Evolutionary conservation across 2,797 vertebrate species (phyloP), one percentile per base, ranked within the genome.

Genomic region (Anas capensis): DNA sequence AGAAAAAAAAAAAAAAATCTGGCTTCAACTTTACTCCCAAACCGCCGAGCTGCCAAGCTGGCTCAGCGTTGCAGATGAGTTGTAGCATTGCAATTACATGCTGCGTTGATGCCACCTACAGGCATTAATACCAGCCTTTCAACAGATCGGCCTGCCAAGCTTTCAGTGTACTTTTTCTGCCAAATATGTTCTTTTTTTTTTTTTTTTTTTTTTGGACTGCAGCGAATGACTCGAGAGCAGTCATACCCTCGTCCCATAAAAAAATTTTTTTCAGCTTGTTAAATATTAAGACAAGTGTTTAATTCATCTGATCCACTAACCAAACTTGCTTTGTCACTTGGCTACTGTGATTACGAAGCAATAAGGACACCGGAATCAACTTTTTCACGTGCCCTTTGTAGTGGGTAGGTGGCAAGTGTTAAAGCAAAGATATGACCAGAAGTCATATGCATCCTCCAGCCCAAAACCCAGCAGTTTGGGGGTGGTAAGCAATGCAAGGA

Each of bases 31-130:
- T 86, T 21, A 44, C 42, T 62, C 38, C 72, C 31, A 89, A 58
- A 34, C 66, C 14, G 12, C 38, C 6, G 4, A 77, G 54, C 84
- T 72, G 60, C 73, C 87, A 36, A 64, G 33, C 15, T 85, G 73
- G 36, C 16, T 3, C 61, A 56, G 9, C 6, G 19, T 4, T 24
- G 93, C 46, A 46, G 68, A n/a, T 18, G 15, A 65, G 1, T 2
- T 46, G 49, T 1, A 46, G 54, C 54, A 14, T 24, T 29, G 62
- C 29, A 20, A 73, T 93, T 96, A 21, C 65, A 46, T 10, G 94
- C 75, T 85, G 93, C 90, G 21, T 81, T 66, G 93, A 90, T 94
- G 96, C 92, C 97, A 97, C 86, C 97, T 97, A 82, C 91, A 96
- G 97, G 96, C 88, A n/a, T 29, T 16, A 73, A 73, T 5, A 46